These are phyloP conservation scores for Ephydatia muelleri DNA, from an alignment of 37 sponge, comb jelly and placozoan genomes.

Conservation along the genomic window DNA sequence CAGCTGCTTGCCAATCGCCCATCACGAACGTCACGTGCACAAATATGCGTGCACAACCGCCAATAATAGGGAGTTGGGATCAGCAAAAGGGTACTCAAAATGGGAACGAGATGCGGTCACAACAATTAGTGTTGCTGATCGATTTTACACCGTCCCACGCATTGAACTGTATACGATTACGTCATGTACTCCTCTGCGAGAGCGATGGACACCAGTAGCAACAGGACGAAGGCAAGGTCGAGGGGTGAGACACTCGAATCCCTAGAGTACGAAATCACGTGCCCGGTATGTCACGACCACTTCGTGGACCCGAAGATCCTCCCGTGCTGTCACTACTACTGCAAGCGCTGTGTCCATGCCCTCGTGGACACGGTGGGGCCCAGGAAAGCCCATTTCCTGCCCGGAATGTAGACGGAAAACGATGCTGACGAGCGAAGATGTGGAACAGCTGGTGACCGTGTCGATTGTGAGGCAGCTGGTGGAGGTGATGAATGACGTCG, in stretches of 20 bases:
- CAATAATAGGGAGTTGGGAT: no score
- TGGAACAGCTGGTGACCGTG: background rate
- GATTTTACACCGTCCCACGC: no score
- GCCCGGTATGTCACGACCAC: slow-evolving; percentile 5
- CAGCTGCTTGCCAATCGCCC: no score
- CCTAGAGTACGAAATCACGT: slow-evolving; percentile 9
- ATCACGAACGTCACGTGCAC: no score
- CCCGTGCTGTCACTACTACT: background rate
- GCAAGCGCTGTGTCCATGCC: background rate
- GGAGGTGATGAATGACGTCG: background rate
- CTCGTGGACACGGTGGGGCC: background rate
- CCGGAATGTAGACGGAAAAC: background rate
- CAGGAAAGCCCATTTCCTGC: background rate
- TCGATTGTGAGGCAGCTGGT: background rate
- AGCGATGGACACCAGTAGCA: background rate
- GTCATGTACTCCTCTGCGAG: background rate
- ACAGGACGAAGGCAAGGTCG: background rate
- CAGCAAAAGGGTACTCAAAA: no score
- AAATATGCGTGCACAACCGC: no score
- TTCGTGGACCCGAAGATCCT: slow-evolving; percentile 9
- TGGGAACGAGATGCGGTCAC: no score
- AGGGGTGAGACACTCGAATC: background rate
- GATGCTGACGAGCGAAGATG: background rate
- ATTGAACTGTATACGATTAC: no score
- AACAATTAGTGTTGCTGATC: no score